These are phyloP conservation scores for Cyprinodon brontotheroides DNA, from an alignment of 2,113 vertebrate species.

Conservation along the genomic window DNA sequence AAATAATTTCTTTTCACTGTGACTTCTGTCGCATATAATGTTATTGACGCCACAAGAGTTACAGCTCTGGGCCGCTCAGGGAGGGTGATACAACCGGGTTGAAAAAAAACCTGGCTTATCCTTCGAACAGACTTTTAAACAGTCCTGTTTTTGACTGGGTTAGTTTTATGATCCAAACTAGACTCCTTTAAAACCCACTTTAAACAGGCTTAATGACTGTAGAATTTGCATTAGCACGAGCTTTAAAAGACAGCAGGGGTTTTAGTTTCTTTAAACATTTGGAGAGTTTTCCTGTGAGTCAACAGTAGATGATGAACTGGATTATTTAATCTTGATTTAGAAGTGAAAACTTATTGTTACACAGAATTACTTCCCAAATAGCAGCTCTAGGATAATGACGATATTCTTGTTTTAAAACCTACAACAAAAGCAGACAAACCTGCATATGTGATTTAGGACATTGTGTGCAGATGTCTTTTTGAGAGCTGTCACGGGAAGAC, in stretches of 20 bases:
- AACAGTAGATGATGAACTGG: neutral
- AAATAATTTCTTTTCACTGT: conserved; percentile 44
- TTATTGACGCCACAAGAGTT: conserved; percentile 49
- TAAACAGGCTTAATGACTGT: conserved; percentile 17
- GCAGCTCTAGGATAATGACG: neutral
- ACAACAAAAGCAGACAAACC: neutral
- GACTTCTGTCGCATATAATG: conserved; percentile 56
- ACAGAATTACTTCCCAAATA: neutral
- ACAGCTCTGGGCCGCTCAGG: conserved; percentile 12
- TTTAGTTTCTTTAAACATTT: neutral
- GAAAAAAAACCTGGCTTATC: conserved; percentile 26
- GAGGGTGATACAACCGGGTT: conserved; percentile 20
- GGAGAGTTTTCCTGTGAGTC: conserved; percentile 23
- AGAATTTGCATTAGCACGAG: conserved; percentile 9
- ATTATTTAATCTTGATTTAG: neutral
- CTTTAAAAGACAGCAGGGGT: neutral
- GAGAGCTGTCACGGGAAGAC: conserved; percentile 43
- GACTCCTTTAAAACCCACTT: conserved; percentile 26
- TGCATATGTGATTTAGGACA: neutral
- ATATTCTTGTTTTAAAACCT: neutral
- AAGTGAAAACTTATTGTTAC: neutral
- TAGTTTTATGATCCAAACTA: conserved; percentile 35
- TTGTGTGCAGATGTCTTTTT: conserved; percentile 30
- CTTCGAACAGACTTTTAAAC: conserved; percentile 28
- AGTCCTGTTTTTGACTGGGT: conserved; percentile 14